These are phyloP conservation scores for Brotula barbata DNA, from an alignment of 2,797 vertebrate species.

Conservation along the genomic window DNA sequence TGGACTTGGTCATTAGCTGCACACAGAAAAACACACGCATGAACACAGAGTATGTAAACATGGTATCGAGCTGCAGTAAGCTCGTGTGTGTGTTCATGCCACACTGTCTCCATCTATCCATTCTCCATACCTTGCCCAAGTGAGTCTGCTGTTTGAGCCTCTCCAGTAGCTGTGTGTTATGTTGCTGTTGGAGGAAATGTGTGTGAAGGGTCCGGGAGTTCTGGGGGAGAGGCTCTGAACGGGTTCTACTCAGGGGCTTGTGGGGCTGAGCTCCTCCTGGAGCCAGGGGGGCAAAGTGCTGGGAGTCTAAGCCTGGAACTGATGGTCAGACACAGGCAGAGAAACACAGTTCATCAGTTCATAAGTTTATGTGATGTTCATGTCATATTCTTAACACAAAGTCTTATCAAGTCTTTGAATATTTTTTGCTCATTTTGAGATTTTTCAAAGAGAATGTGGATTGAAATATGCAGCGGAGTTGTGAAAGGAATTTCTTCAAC, in stretches of 20 bases:
- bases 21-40: slow-evolving; percentile 4
- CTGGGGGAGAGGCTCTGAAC: slow-evolving; percentile 92
- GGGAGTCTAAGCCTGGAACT: slow-evolving; percentile 85
- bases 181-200: slow-evolving; percentile 86
- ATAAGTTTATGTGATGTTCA: no score
- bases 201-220: slow-evolving; percentile 81
- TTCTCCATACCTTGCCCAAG: slow-evolving; percentile 79
- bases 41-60: background rate
- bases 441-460: background rate
- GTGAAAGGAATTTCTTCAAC: background rate
- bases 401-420: background rate
- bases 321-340: slow-evolving; percentile 12
- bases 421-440: background rate
- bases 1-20: slow-evolving; percentile 85
- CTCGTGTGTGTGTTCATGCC: no score
- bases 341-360: background rate
- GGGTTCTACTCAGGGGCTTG: slow-evolving; percentile 90
- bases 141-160: slow-evolving; percentile 88
- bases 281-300: slow-evolving; percentile 77
- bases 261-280: slow-evolving; percentile 85
- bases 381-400: background rate
- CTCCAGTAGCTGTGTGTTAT: slow-evolving; percentile 85
- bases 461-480: background rate
- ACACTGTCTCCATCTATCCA: background rate
- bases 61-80: no score